Percentiles rank a stretch among this genome's conserved stretches.
These are phyloP conservation scores for Chionoecetes opilio DNA, from an alignment of 1,140 invertebrate species.

Conservation along the genomic window DNA sequence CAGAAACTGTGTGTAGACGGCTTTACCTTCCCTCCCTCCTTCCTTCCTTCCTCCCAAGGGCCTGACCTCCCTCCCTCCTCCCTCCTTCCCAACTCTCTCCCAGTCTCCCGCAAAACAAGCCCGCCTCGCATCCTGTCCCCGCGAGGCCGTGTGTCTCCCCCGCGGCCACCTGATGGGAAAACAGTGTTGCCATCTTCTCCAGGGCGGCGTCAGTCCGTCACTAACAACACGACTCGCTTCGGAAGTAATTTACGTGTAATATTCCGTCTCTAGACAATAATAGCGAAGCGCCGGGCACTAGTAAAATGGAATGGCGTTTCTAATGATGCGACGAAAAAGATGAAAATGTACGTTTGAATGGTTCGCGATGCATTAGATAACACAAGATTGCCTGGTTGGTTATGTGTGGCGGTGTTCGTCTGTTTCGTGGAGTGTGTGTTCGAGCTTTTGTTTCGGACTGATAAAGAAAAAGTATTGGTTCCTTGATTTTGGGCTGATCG, in stretches of 20 bases:
- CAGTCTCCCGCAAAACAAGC: not conserved
- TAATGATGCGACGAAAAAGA: constrained; percentile 10
- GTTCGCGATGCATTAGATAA: not conserved
- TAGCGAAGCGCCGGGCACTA: not conserved
- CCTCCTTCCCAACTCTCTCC: not conserved
- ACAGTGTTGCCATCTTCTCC: not conserved
- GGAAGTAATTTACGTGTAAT: constrained; percentile 46
- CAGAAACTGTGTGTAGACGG: not conserved
- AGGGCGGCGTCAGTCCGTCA: not conserved
- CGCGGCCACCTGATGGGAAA: constrained; percentile 14
- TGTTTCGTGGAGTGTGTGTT: not conserved
- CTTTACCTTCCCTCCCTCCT: not conserved
- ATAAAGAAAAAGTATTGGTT: too few relatives aligned
- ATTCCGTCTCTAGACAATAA: not conserved
- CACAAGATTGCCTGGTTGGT: constrained; percentile 10
- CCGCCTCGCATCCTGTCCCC: constrained; percentile 1
- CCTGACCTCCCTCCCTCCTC: not conserved
- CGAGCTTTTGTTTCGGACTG: not conserved
- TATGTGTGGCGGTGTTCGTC: not conserved
- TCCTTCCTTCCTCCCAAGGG: not conserved
- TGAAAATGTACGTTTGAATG: not conserved
- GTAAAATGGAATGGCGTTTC: constrained; percentile 12
- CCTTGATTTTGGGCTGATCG: too few relatives aligned
- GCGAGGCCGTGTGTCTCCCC: not conserved
- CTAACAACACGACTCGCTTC: not conserved